phyloP scores from a whole-genome alignment of 2,113 vertebrate genomes.

The Pluvianellus socialis region DNA sequence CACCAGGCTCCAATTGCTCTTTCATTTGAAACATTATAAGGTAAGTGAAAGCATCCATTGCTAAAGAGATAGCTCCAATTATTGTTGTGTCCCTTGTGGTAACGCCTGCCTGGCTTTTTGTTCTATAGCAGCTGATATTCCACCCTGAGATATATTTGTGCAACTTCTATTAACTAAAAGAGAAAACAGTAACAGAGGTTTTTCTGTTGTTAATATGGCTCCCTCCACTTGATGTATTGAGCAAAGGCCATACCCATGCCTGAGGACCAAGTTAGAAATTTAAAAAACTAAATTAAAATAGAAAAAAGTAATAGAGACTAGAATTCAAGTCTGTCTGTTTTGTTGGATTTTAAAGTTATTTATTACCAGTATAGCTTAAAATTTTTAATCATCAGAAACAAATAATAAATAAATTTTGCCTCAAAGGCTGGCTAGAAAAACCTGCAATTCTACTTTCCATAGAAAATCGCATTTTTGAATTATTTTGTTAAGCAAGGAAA shows the following conservation, averaged over 20 bases:
- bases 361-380: background rate
- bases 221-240: background rate
- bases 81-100: background rate
- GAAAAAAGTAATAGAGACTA: background rate
- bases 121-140: background rate
- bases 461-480: background rate
- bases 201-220: background rate
- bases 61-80: background rate
- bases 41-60: background rate
- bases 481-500: background rate
- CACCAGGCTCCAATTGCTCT: background rate
- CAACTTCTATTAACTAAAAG: background rate
- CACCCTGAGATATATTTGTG: background rate
- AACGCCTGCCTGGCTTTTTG: background rate
- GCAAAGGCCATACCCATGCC: background rate
- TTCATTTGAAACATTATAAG: background rate
- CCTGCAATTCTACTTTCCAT: background rate
- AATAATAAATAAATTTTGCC: background rate
- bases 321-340: background rate
- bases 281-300: background rate
- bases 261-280: background rate
- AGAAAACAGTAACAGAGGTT: background rate
- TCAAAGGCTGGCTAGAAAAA: background rate
- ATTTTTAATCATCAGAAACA: background rate
- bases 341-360: background rate